Evolutionary conservation across 2,888 invertebrate genomes (phyloP).

Genomic region (Apantesis nais): DNA sequence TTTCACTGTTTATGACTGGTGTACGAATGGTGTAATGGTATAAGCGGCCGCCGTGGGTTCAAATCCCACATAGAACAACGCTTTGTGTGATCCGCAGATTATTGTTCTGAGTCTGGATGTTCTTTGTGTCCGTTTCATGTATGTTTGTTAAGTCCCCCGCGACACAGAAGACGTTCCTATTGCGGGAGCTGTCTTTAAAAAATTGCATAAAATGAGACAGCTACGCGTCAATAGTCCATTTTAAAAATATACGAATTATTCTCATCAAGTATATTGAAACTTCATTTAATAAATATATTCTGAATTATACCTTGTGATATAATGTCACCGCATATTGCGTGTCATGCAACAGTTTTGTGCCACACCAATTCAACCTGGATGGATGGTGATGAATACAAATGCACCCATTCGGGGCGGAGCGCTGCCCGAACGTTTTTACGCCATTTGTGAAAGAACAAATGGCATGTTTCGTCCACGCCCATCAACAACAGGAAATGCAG

Average conservation of each 20-base stretch:
- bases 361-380: conserved; percentile 50
- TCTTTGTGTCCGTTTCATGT: too few relatives aligned
- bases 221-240: background rate
- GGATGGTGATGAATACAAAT: conserved; percentile 64
- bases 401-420: conserved; percentile 58
- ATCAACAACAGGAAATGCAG: conserved; percentile 53
- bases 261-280: background rate
- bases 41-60: too few relatives aligned
- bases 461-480: conserved; percentile 61
- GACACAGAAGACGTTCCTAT: too few relatives aligned
- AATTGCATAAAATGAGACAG: background rate
- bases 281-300: conserved; percentile 36
- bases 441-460: conserved; percentile 65
- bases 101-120: too few relatives aligned
- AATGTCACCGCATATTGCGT: conserved; percentile 58
- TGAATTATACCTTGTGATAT: conserved; percentile 30
- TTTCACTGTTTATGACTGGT: too few relatives aligned
- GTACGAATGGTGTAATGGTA: too few relatives aligned
- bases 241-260: conserved; percentile 3
- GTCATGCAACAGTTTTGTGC: conserved; percentile 62
- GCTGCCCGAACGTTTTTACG: conserved; percentile 58
- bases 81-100: too few relatives aligned
- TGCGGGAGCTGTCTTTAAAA: too few relatives aligned
- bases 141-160: too few relatives aligned
- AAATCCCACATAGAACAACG: too few relatives aligned